Evolutionary conservation across 2,888 invertebrate species (phyloP).

Genomic region (Caenorhabditis auriculariae): DNA sequence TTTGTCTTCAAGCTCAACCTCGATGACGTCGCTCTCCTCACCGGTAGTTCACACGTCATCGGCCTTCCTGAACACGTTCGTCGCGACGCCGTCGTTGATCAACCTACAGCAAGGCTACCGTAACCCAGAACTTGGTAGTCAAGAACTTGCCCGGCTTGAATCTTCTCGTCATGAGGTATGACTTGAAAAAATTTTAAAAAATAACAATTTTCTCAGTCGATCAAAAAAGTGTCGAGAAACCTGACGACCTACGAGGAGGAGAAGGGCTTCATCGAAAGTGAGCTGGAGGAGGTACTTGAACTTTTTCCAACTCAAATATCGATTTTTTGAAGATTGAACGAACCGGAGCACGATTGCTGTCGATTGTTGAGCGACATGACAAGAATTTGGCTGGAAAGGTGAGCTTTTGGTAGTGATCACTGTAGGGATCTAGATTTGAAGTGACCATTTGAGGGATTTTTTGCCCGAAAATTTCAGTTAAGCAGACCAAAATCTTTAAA

Average conservation of each 20-base stretch:
- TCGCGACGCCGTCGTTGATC: constrained; percentile 44
- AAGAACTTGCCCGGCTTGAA: constrained; percentile 28
- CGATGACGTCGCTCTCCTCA: constrained; percentile 35
- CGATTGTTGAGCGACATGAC: constrained; percentile 24
- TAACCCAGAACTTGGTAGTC: constrained; percentile 34
- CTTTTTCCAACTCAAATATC: not conserved
- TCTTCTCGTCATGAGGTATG: constrained; percentile 22
- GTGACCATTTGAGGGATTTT: not conserved
- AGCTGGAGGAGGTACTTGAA: constrained; percentile 22
- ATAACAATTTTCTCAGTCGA: constrained; percentile 9
- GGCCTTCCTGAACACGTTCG: constrained; percentile 38
- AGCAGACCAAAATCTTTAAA: too few relatives aligned
- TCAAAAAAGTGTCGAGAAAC: constrained; percentile 24
- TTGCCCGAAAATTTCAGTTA: too few relatives aligned
- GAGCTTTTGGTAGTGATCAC: not conserved
- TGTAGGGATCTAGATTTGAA: not conserved
- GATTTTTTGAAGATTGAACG: constrained; percentile 21
- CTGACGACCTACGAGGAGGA: constrained; percentile 33
- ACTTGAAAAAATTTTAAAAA: not conserved
- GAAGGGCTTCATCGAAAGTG: constrained; percentile 26
- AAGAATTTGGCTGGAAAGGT: constrained; percentile 20
- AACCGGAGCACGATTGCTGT: constrained; percentile 21
- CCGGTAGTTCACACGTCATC: constrained; percentile 37
- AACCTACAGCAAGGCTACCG: constrained; percentile 40
- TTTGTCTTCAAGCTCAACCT: constrained; percentile 36